Evolutionary conservation across 2,113 vertebrate species (phyloP).

Genomic region (Lepisosteus osseus): DNA sequence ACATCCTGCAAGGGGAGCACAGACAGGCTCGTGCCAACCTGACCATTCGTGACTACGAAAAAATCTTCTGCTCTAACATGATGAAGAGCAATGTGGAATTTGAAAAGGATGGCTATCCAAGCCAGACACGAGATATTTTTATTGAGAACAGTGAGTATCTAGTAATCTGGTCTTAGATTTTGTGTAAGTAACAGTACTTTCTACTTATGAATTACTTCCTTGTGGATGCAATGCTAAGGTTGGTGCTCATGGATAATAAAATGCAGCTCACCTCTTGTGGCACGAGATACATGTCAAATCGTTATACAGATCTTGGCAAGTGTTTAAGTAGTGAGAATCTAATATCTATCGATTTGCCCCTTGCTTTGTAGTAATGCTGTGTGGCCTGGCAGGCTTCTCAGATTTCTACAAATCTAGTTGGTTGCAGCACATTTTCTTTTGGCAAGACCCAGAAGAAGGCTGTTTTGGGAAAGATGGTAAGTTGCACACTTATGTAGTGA

Average conservation of each 20-base stretch:
- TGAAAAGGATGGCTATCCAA: slow-evolving; percentile 41
- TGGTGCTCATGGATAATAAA: no score
- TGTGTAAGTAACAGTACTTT: not conserved
- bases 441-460: slow-evolving; percentile 66
- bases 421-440: slow-evolving; percentile 70
- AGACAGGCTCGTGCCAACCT: slow-evolving; percentile 57
- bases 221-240: no score
- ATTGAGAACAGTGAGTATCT: slow-evolving; percentile 70
- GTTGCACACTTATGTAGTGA: slow-evolving; percentile 20
- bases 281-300: no score
- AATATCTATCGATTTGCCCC: not conserved
- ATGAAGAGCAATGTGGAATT: slow-evolving; percentile 72
- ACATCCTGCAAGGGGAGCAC: slow-evolving; percentile 62
- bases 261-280: no score
- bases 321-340: no score
- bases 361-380: slow-evolving; percentile 68
- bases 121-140: slow-evolving; percentile 69
- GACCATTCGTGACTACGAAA: slow-evolving; percentile 61
- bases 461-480: slow-evolving; percentile 75
- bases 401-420: slow-evolving; percentile 76
- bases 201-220: not conserved
- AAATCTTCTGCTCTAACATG: slow-evolving; percentile 82
- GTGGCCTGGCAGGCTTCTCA: slow-evolving; percentile 71
- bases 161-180: not conserved
- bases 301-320: no score